phyloP scores from a whole-genome alignment of 2,113 vertebrate species.

The Coryphaenoides rupestris region DNA sequence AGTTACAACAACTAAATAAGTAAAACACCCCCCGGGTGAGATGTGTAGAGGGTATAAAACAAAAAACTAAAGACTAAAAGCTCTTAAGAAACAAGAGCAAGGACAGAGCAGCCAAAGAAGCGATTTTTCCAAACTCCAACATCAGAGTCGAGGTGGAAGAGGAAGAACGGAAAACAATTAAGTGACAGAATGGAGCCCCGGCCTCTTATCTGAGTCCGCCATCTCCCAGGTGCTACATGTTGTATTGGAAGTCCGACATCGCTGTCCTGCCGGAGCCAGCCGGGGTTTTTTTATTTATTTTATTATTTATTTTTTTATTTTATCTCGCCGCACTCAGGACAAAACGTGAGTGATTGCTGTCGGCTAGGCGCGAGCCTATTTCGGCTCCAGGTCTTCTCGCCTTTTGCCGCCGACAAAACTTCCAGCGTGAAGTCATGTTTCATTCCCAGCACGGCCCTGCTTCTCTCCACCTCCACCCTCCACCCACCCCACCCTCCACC shows the following conservation, averaged over 20 bases:
- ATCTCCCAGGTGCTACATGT: constrained; percentile 38
- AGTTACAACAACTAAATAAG: background rate
- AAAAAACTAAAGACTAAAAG: background rate
- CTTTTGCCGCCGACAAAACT: constrained; percentile 8
- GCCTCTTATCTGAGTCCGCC: constrained; percentile 21
- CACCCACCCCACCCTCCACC: background rate
- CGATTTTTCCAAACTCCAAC: constrained; percentile 31
- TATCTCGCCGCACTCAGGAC: constrained; percentile 48
- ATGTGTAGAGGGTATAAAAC: too few species aligned
- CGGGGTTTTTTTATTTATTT: constrained; percentile 4
- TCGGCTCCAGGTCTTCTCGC: constrained; percentile 37
- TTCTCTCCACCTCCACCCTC: background rate
- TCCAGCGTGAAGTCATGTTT: too few species aligned
- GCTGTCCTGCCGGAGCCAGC: background rate
- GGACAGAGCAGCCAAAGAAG: background rate
- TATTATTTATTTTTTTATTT: too few species aligned
- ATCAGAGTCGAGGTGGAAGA: constrained; percentile 16
- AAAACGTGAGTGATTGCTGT: constrained; percentile 49
- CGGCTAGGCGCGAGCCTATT: constrained; percentile 29
- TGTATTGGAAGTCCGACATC: constrained; percentile 46
- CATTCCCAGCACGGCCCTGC: too few species aligned
- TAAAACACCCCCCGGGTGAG: background rate
- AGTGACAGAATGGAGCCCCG: constrained; percentile 19
- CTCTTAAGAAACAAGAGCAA: too few species aligned
- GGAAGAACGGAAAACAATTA: constrained; percentile 36